Conservation (phyloP, 2,888 invertebrate species). For the Euclidia mi region DNA sequence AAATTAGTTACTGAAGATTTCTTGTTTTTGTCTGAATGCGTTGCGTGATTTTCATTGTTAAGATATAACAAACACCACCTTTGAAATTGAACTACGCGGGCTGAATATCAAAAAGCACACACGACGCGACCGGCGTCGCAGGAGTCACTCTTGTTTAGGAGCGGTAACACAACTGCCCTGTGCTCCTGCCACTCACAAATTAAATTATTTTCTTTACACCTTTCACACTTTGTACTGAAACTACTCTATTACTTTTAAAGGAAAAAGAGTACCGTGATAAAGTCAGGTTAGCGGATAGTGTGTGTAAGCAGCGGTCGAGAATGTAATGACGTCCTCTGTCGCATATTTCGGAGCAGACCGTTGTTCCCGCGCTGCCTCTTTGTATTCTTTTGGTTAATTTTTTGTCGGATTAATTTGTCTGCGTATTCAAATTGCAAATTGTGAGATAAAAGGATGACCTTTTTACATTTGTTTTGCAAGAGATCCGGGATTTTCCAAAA, state of each 20-base stretch:
- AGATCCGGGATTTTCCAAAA: conserved; percentile 40
- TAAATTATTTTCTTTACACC: conserved; percentile 45
- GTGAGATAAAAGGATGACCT: conserved; percentile 83
- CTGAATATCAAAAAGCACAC: conserved; percentile 77
- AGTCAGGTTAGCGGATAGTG: conserved; percentile 37
- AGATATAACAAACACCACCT: conserved; percentile 85
- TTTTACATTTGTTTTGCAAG: conserved; percentile 67
- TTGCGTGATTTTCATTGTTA: conserved; percentile 88
- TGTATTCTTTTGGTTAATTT: conserved; percentile 83
- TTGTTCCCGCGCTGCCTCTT: conserved; percentile 72
- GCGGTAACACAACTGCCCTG: conserved; percentile 35
- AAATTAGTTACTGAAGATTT: conserved; percentile 89
- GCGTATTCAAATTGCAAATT: conserved; percentile 88
- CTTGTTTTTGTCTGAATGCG: conserved; percentile 84
- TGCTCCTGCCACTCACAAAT: conserved; percentile 44
- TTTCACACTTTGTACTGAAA: conserved; percentile 30
- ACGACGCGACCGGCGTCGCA: conserved; percentile 52
- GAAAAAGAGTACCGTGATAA: conserved; percentile 41
- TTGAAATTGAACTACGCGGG: conserved; percentile 85
- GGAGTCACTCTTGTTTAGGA: conserved; percentile 47
- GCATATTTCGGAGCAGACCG: conserved; percentile 77
- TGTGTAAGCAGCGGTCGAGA: conserved; percentile 41
- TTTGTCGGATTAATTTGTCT: conserved; percentile 87
- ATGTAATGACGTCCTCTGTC: conserved; percentile 73
- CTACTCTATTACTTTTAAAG: conserved; percentile 26